Evolutionary conservation across 2,113 vertebrate species (phyloP), one percentile per base, ranked within the genome.

Genomic region (Cinclus mexicanus): DNA sequence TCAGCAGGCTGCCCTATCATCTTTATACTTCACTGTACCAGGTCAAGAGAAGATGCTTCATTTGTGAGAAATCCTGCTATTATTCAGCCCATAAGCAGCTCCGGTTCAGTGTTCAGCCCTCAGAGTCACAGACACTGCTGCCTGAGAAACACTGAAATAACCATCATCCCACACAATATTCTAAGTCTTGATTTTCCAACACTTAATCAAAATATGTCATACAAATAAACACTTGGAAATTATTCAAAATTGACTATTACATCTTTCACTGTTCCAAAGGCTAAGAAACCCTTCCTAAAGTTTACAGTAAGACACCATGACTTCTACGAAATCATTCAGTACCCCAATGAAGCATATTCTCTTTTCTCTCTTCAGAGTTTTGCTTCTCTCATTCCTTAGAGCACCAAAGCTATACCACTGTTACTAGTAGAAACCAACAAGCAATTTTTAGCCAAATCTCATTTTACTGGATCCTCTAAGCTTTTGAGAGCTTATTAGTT

Each of bases 381-480:
- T 68, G 11, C 31, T 89, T 83, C 70, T 76, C 14, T 65, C 39
- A 37, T 33, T 82, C 76, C 78, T 67, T 17, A 52, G 19, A 35
- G 46, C 67, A 74, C 26, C 39, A 83, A 77, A 80, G 33, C 50
- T 68, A 41, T 21, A 59, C 8, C 39, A 63, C 41, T 29, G 57
- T 71, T 89, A 84, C 91, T 44, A 52, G 35, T 29, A 37, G 74
- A 95, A 95, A 92, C 74, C 35, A 79, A 72, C 28, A 52, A 8
- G 37, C 49, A 83, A 39, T 94, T 91, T 91, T 94, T 69, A 89
- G 69, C n/a, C 84, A 79, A 95, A 97, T 94, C 93, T 79, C 70
- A 87, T 89, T 95, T 96, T 95, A 93, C 95, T 93, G 96, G 94
- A 95, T 93, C 57, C 53, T 84, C 76, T 96, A 94, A 96, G 80